A percentile compares a stretch with the other conserved stretches of the same genome.
Conservation (phyloP, 2,888 invertebrate species). For the Polietes domitor region DNA sequence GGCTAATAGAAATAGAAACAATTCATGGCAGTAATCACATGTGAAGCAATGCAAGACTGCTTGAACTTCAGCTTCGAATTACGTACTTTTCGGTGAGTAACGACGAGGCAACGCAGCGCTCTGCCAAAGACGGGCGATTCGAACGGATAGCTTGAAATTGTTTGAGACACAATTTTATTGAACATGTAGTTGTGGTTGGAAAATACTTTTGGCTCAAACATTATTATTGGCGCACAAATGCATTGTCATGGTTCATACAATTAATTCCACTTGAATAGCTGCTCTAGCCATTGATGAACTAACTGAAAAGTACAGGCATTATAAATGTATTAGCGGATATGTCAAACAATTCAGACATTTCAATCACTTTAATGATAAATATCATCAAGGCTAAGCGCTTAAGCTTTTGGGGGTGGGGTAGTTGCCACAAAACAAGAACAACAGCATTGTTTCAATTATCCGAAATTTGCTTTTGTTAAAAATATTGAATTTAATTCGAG, state of each 20-base stretch:
- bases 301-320: neutral
- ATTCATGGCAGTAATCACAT: neutral
- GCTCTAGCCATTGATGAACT: neutral
- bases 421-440: neutral
- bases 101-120: neutral
- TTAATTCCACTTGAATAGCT: constrained; percentile 48
- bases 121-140: neutral
- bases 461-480: too few species aligned
- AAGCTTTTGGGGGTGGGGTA: neutral
- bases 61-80: neutral
- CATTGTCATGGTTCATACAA: constrained; percentile 51
- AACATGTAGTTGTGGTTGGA: neutral
- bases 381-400: neutral
- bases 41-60: neutral
- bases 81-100: neutral
- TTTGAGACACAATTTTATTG: neutral
- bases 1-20: constrained; percentile 29
- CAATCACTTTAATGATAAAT: too few species aligned
- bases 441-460: too few species aligned
- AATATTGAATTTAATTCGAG: too few species aligned
- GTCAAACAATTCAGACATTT: neutral
- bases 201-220: too few species aligned
- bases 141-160: neutral
- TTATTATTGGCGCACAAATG: constrained; percentile 24
- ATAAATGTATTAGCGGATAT: neutral